Conservation (phyloP, 2,888 invertebrate species). For the Caenorhabditis wallacei region DNA sequence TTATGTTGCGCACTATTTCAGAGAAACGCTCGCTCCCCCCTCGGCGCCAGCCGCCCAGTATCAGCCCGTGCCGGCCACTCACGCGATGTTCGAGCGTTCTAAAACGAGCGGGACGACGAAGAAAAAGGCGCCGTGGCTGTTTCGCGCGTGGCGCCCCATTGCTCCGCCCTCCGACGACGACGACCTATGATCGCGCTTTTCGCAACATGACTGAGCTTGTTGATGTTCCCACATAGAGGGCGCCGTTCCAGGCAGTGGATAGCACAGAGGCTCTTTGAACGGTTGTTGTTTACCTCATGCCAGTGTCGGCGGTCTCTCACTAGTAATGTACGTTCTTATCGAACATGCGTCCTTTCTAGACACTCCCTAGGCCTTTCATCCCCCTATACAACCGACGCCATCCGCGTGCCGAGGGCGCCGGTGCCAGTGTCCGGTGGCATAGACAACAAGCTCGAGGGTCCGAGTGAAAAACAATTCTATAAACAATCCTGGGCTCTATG, state of each 20-base stretch:
- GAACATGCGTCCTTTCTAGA: constrained; percentile 57
- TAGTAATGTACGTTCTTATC: constrained; percentile 56
- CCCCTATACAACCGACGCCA: constrained; percentile 37
- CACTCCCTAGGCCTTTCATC: constrained; percentile 11
- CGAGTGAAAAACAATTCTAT: constrained; percentile 42
- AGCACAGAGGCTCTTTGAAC: constrained; percentile 63
- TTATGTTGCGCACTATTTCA: constrained; percentile 51
- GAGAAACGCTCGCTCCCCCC: constrained; percentile 20
- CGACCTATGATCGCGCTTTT: constrained; percentile 64
- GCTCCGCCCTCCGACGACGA: constrained; percentile 36
- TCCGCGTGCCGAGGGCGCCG: constrained; percentile 49
- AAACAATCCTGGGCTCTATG: constrained; percentile 48
- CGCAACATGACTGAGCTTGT: constrained; percentile 48
- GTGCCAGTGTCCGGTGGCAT: constrained; percentile 54
- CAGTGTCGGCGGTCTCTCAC: constrained; percentile 49
- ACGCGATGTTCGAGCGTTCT: constrained; percentile 64
- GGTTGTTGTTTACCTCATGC: constrained; percentile 61
- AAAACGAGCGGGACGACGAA: constrained; percentile 28
- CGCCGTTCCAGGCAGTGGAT: constrained; percentile 65
- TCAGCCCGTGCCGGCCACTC: constrained; percentile 63
- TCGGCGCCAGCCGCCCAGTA: constrained; percentile 43
- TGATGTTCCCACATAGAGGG: constrained; percentile 60
- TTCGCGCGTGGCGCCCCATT: constrained; percentile 19
- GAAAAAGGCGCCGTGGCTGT: constrained; percentile 28
- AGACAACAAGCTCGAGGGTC: constrained; percentile 37